Evolutionary conservation across 2,797 vertebrate species (phyloP).

Genomic region (Propithecus perrieri): DNA sequence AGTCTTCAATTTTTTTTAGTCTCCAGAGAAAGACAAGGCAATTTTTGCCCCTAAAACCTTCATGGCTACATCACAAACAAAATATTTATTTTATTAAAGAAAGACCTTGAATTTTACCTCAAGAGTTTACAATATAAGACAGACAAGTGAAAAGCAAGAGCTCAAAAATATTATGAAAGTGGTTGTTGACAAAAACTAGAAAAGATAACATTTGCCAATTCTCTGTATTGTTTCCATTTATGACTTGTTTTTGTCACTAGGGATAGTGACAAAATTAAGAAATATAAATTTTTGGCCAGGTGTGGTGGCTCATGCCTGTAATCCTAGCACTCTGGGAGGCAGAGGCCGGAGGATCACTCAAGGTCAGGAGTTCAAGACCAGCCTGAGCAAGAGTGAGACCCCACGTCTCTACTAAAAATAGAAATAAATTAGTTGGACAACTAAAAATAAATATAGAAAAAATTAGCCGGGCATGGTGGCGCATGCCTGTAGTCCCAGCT

Average conservation of each 20-base stretch:
- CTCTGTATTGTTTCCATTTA: background rate
- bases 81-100: slow-evolving; percentile 21
- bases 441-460: too few relatives aligned
- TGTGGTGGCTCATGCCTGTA: too few relatives aligned
- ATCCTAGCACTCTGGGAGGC: too few relatives aligned
- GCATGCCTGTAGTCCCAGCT: too few relatives aligned
- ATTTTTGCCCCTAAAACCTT: background rate
- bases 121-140: background rate
- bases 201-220: background rate
- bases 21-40: background rate
- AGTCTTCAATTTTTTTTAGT: background rate
- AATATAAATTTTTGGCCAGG: background rate
- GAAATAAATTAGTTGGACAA: too few relatives aligned
- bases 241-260: background rate
- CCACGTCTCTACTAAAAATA: too few relatives aligned
- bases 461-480: too few relatives aligned
- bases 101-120: slow-evolving; percentile 17
- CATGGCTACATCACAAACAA: background rate
- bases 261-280: background rate
- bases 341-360: too few relatives aligned
- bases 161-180: background rate
- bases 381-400: too few relatives aligned
- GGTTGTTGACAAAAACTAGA: background rate
- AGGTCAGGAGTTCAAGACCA: too few relatives aligned
- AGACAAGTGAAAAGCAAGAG: background rate